Evolutionary conservation across 1,140 invertebrate species (phyloP).

Genomic region (Zaprionus inermis): DNA sequence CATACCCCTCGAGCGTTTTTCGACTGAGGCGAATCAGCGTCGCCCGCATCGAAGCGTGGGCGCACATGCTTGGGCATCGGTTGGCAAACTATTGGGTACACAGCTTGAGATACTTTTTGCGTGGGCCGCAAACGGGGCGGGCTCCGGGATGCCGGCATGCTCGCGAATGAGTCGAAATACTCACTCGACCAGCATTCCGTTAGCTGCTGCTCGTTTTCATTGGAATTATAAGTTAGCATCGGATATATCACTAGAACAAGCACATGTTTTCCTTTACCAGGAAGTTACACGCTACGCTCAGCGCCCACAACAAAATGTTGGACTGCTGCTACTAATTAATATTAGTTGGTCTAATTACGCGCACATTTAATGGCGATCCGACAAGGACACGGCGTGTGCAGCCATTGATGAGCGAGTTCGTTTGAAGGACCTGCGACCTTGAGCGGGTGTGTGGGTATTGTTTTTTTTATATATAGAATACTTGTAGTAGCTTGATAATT

Average conservation of each 20-base stretch:
- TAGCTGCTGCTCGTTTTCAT: slow-evolving; percentile 25
- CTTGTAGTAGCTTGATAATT: neutral
- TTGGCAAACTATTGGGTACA: slow-evolving; percentile 41
- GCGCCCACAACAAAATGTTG: slow-evolving; percentile 14
- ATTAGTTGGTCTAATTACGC: slow-evolving; percentile 69
- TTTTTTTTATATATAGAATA: neutral
- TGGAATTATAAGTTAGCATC: slow-evolving; percentile 27
- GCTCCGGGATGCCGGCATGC: slow-evolving; percentile 13
- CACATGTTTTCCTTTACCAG: slow-evolving; percentile 16
- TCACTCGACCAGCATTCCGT: neutral
- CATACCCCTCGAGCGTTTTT: slow-evolving; percentile 24
- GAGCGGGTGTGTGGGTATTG: neutral
- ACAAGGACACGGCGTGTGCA: neutral
- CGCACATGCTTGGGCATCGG: slow-evolving; percentile 1
- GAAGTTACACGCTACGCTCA: slow-evolving; percentile 23
- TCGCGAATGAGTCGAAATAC: slow-evolving; percentile 18
- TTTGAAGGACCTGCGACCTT: neutral
- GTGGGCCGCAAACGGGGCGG: slow-evolving; percentile 43
- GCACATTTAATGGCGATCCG: slow-evolving; percentile 29
- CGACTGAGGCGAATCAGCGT: slow-evolving; percentile 45
- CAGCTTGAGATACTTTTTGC: slow-evolving; percentile 10
- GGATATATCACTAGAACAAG: slow-evolving; percentile 59
- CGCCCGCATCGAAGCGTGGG: slow-evolving; percentile 30
- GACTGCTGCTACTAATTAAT: slow-evolving; percentile 59
- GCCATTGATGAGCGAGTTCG: neutral